Conservation (phyloP, 2,797 vertebrate species). For the Bradypodion ventrale region DNA sequence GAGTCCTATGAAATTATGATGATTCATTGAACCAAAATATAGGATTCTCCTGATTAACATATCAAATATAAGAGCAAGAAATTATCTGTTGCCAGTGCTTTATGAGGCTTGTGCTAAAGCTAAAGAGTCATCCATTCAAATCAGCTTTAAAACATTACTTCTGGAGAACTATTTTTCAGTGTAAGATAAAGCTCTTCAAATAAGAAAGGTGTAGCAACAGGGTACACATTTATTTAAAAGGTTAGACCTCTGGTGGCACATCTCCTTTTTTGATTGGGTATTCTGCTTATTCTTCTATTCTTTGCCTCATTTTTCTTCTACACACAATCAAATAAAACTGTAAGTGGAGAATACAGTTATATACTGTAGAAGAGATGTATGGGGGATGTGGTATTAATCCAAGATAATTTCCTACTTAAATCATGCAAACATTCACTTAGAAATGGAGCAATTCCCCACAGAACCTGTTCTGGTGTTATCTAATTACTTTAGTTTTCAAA, state of each 20-base stretch:
- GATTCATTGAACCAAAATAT: not conserved
- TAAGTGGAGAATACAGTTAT: not conserved
- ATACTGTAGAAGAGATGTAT: not conserved
- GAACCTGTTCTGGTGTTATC: not conserved
- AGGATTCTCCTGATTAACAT: rapidly evolving
- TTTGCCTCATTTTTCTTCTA: slow-evolving; percentile 4
- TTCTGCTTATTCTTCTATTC: slow-evolving; percentile 13
- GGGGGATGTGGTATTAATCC: not conserved
- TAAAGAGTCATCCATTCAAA: not conserved
- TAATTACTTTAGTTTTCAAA: slow-evolving; percentile 33
- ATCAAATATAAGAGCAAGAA: slow-evolving; percentile 3
- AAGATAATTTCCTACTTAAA: slow-evolving; percentile 35
- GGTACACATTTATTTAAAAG: not conserved
- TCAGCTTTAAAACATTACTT: not conserved
- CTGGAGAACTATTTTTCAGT: slow-evolving; percentile 9
- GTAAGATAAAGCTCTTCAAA: slow-evolving; percentile 10
- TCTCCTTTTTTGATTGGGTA: slow-evolving; percentile 14
- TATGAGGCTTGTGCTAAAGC: not conserved
- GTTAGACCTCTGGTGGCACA: not conserved
- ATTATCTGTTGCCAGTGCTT: rapidly evolving
- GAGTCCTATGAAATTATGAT: not conserved
- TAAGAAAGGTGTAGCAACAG: slow-evolving; percentile 24
- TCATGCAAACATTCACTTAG: slow-evolving; percentile 18
- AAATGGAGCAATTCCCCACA: slow-evolving; percentile 34
- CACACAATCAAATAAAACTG: slow-evolving; percentile 30